phyloP scores from a whole-genome alignment of 2,797 vertebrate species.

The Pseudopleuronectes americanus region DNA sequence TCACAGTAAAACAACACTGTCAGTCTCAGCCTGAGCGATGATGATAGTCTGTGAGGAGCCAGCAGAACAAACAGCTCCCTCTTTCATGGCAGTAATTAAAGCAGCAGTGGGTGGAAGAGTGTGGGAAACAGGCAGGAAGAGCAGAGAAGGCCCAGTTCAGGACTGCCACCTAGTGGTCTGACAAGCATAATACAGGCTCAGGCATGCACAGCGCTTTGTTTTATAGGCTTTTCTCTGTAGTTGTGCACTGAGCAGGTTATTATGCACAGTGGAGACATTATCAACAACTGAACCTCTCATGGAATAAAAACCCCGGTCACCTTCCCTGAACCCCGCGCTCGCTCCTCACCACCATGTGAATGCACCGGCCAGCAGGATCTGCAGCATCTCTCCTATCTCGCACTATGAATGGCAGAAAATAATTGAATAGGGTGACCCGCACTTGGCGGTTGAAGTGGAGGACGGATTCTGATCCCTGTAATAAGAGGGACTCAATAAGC shows the following conservation, averaged over 20 bases:
- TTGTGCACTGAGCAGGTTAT: not conserved
- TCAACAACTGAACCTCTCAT: slow-evolving; percentile 20
- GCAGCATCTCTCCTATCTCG: slow-evolving; percentile 49
- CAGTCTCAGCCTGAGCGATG: slow-evolving; percentile 63
- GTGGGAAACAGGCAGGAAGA: slow-evolving; percentile 58
- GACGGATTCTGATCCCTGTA: slow-evolving; percentile 72
- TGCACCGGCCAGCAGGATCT: slow-evolving; percentile 20
- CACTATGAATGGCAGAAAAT: slow-evolving; percentile 52
- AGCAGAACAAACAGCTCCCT: slow-evolving; percentile 72
- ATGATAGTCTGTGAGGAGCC: slow-evolving; percentile 57
- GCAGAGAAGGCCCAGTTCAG: slow-evolving; percentile 47
- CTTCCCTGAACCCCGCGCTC: slow-evolving; percentile 14
- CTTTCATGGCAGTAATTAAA: slow-evolving; percentile 73
- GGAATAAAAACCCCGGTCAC: slow-evolving; percentile 20
- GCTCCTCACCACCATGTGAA: not conserved
- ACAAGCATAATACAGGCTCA: slow-evolving; percentile 33
- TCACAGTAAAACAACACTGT: slow-evolving; percentile 66
- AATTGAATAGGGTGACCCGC: slow-evolving; percentile 70
- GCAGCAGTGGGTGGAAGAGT: slow-evolving; percentile 69
- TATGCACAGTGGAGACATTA: slow-evolving; percentile 6
- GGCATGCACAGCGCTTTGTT: slow-evolving; percentile 10
- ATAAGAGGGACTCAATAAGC: slow-evolving; percentile 73
- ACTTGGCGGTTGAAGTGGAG: slow-evolving; percentile 68
- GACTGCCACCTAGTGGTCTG: slow-evolving; percentile 77
- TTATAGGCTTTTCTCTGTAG: not conserved